Conservation (phyloP, 2,888 invertebrate species). For the Endotricha flammealis region DNA sequence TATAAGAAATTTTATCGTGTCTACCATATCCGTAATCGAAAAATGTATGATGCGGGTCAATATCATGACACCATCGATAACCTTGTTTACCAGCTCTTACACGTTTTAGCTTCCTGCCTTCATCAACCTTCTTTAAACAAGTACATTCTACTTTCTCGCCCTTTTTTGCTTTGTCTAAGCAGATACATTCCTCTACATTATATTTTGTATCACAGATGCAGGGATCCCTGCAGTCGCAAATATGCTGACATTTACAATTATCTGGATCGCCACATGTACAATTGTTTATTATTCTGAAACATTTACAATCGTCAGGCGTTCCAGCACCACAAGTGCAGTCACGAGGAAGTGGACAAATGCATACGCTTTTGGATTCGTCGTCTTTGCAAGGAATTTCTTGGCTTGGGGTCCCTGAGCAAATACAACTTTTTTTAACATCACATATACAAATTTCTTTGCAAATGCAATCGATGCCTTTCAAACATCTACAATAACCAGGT, state of each 20-base stretch:
- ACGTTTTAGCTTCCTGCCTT: constrained; percentile 43
- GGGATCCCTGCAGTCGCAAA: constrained; percentile 49
- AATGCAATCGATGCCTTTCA: constrained; percentile 46
- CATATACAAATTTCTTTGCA: constrained; percentile 50
- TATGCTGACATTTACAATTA: constrained; percentile 49
- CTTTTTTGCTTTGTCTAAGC: constrained; percentile 33
- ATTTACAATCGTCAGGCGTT: constrained; percentile 35
- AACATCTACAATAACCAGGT: constrained; percentile 45
- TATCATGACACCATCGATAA: constrained; percentile 62
- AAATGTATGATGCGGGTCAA: constrained; percentile 60
- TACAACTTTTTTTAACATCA: constrained; percentile 41
- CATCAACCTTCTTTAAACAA: constrained; percentile 32
- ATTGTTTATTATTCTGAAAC: constrained; percentile 39
- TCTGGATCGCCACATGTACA: constrained; percentile 54
- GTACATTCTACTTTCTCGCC: constrained; percentile 31
- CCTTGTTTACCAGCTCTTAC: constrained; percentile 56
- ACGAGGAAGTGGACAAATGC: constrained; percentile 37
- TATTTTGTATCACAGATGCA: constrained; percentile 50
- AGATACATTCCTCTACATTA: constrained; percentile 41
- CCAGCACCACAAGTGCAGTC: constrained; percentile 42
- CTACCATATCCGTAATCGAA: constrained; percentile 60
- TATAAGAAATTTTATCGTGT: constrained; percentile 47
- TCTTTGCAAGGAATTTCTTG: constrained; percentile 33
- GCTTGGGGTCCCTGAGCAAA: constrained; percentile 42
- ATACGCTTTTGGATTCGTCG: constrained; percentile 40